Evolutionary conservation across 2,888 invertebrate species (phyloP).

Genomic region (Gari tellinella): DNA sequence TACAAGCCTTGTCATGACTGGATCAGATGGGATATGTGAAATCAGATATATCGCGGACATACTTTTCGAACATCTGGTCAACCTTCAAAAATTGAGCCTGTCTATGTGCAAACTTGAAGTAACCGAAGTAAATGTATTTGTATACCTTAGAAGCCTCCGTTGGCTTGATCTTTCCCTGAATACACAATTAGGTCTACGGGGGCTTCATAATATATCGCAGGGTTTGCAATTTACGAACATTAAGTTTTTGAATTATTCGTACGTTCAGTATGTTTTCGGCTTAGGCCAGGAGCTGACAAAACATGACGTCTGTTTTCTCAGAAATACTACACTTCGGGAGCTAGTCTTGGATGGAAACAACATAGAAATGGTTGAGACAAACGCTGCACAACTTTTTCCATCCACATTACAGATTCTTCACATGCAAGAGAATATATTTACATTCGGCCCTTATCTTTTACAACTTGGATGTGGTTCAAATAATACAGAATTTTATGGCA

Average conservation of each 20-base stretch:
- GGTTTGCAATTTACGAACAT: slow-evolving; percentile 1
- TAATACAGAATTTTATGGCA: background rate
- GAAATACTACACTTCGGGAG: slow-evolving; percentile 2
- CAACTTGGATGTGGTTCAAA: slow-evolving; percentile 1
- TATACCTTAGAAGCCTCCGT: background rate
- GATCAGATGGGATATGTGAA: background rate
- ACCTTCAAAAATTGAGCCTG: background rate
- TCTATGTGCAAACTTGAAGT: background rate
- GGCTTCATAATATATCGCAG: background rate
- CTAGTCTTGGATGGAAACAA: background rate
- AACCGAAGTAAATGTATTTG: background rate
- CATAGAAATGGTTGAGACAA: background rate
- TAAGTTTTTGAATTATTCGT: slow-evolving; percentile 6
- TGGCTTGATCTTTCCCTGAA: slow-evolving; percentile 7
- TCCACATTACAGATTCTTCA: slow-evolving; percentile 1
- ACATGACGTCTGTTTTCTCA: slow-evolving; percentile 1
- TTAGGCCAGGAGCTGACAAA: background rate
- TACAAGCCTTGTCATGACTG: background rate
- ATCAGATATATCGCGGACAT: background rate
- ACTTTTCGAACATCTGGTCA: background rate
- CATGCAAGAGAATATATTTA: slow-evolving; percentile 5
- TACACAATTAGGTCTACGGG: background rate
- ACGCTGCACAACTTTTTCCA: background rate
- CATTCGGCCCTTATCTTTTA: slow-evolving; percentile 7
- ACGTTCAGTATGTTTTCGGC: background rate